Evolutionary conservation across 2,113 vertebrate genomes (phyloP).

Genomic region (Irena cyanogastra): DNA sequence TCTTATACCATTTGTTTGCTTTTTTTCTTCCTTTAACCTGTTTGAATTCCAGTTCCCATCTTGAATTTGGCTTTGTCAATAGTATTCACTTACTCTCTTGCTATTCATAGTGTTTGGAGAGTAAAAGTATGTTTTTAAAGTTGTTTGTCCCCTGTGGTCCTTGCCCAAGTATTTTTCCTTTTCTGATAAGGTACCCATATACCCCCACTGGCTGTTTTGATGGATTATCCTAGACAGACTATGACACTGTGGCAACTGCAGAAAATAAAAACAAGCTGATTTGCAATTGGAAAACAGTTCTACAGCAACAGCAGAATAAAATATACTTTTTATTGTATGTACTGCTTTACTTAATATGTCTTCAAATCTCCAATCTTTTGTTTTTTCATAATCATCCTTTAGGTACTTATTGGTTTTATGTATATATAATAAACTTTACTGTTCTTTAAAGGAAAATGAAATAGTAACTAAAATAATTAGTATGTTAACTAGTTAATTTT

Average conservation of each 20-base stretch:
- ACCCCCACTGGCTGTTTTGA: slow-evolving; percentile 62
- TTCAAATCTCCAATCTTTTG: neutral
- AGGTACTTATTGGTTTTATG: neutral
- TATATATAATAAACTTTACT: neutral
- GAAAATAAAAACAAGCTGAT: slow-evolving; percentile 10
- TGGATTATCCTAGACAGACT: slow-evolving; percentile 63
- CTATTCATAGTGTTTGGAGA: neutral
- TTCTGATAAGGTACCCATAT: slow-evolving; percentile 2
- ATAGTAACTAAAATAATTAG: neutral
- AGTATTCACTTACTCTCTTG: neutral
- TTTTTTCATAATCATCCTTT: neutral
- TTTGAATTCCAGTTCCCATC: neutral
- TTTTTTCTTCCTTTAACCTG: neutral
- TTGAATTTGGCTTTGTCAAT: neutral
- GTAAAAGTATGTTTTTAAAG: slow-evolving; percentile 36
- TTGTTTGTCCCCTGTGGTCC: slow-evolving; percentile 39
- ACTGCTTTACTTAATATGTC: neutral
- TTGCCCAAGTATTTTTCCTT: slow-evolving; percentile 18
- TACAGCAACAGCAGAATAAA: slow-evolving; percentile 44
- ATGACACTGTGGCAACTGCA: slow-evolving; percentile 70
- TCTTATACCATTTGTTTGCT: neutral
- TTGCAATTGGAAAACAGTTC: slow-evolving; percentile 5
- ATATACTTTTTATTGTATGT: slow-evolving; percentile 15
- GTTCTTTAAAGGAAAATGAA: neutral
- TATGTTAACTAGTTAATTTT: neutral